A percentile compares a stretch with the other conserved stretches of the same genome.
These are phyloP conservation scores for Coluber constrictor DNA, from an alignment of 2,797 vertebrate species.

Conservation along the genomic window DNA sequence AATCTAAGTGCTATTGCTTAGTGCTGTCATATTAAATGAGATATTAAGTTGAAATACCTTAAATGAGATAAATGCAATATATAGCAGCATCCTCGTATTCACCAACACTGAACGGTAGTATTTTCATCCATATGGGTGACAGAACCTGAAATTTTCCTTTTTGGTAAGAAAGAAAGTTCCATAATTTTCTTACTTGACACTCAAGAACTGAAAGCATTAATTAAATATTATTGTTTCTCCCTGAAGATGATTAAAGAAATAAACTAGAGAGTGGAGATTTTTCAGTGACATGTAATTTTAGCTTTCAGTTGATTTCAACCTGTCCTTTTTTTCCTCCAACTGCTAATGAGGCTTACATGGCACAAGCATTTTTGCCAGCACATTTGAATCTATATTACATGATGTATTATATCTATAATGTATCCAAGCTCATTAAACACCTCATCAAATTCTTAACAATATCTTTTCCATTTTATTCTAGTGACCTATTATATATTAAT, in stretches of 20 bases:
- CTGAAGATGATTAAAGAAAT: slow-evolving; percentile 3
- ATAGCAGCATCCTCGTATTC: background rate
- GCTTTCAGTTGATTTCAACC: slow-evolving; percentile 20
- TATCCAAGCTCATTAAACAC: slow-evolving; percentile 31
- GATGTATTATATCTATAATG: slow-evolving; percentile 26
- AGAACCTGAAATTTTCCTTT: background rate
- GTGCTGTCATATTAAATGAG: background rate
- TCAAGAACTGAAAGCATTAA: background rate
- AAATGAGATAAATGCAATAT: background rate
- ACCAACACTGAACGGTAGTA: background rate
- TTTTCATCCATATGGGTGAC: background rate
- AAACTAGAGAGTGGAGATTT: slow-evolving; percentile 3
- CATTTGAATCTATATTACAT: slow-evolving; percentile 32
- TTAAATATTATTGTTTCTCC: background rate
- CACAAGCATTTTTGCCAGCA: slow-evolving; percentile 36
- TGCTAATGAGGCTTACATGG: slow-evolving; percentile 31
- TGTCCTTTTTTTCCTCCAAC: background rate
- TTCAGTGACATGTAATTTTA: slow-evolving; percentile 20
- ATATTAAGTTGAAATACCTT: background rate
- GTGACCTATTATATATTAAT: slow-evolving; percentile 32
- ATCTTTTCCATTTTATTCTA: slow-evolving; percentile 29
- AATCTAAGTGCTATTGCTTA: too few species aligned
- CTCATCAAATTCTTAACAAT: slow-evolving; percentile 35
- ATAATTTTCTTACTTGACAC: background rate
- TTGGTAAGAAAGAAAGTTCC: background rate